These are phyloP conservation scores for Biston stratarius DNA, from an alignment of 2,888 invertebrate species.

Conservation along the genomic window DNA sequence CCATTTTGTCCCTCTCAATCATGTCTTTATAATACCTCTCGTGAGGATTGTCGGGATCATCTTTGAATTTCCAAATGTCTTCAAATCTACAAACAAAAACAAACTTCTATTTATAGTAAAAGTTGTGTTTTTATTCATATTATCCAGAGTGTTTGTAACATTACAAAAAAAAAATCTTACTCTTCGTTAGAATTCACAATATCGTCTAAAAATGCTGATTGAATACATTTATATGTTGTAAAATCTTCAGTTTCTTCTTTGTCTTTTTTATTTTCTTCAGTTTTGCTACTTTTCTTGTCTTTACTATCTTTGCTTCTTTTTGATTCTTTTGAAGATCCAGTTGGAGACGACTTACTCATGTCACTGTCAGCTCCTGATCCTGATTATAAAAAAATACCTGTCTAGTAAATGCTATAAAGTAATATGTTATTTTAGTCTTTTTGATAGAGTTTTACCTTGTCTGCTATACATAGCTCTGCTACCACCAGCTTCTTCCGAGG, in stretches of 20 bases:
- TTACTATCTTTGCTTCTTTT: constrained; percentile 91
- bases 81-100: constrained; percentile 83
- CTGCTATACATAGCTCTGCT: constrained; percentile 94
- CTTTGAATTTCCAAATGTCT: constrained; percentile 93
- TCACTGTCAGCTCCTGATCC: constrained; percentile 91
- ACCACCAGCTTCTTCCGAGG: constrained; percentile 96
- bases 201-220: constrained; percentile 91
- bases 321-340: constrained; percentile 91
- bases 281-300: constrained; percentile 85
- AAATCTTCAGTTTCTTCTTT: constrained; percentile 89
- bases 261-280: constrained; percentile 81
- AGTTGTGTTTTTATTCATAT: no score
- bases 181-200: constrained; percentile 91
- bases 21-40: constrained; percentile 94
- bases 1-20: constrained; percentile 93
- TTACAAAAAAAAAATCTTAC: constrained; percentile 66
- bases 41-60: constrained; percentile 90
- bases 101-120: background rate
- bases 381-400: constrained; percentile 35
- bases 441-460: constrained; percentile 81
- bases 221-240: constrained; percentile 88
- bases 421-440: no score
- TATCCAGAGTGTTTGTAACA: no score
- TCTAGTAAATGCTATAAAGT: background rate
- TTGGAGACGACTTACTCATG: constrained; percentile 91